Percentiles rank a stretch among this genome's conserved stretches.
Conservation (phyloP, 2,113 vertebrate genomes). For the Prolemur simus region DNA sequence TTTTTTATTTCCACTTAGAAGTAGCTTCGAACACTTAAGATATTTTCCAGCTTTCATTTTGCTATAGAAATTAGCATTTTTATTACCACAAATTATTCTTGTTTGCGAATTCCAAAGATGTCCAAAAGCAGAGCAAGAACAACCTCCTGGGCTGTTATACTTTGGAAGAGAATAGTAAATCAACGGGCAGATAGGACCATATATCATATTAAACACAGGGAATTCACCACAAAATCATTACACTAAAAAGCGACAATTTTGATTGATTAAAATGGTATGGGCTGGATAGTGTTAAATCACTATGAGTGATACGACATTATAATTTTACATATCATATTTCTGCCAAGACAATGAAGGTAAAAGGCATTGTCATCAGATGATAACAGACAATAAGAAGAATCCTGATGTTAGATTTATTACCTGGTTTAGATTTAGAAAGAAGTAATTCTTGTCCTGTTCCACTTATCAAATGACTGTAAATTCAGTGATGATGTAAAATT, state of each 20-base stretch:
- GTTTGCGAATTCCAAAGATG: conserved; percentile 89
- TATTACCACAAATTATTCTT: conserved; percentile 77
- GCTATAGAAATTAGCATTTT: conserved; percentile 69
- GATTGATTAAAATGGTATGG: conserved; percentile 98
- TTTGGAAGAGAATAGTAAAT: conserved; percentile 90
- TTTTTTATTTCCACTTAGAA: neutral
- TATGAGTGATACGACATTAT: conserved; percentile 97
- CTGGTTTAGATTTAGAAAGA: conserved; percentile 95
- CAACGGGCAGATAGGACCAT: conserved; percentile 90
- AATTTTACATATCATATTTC: conserved; percentile 98
- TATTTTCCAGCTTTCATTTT: conserved; percentile 24
- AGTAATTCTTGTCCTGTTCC: conserved; percentile 94
- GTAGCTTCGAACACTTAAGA: neutral
- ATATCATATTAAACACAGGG: conserved; percentile 92
- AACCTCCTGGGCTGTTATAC: conserved; percentile 85
- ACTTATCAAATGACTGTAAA: conserved; percentile 96
- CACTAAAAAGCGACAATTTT: conserved; percentile 93
- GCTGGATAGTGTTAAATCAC: conserved; percentile 95
- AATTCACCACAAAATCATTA: conserved; percentile 95
- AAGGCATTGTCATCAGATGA: conserved; percentile 95
- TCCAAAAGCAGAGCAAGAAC: conserved; percentile 85
- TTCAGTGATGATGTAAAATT: conserved; percentile 91
- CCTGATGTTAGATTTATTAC: conserved; percentile 94
- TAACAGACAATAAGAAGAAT: conserved; percentile 95
- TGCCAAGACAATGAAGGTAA: conserved; percentile 96